Evolutionary conservation across 2,888 invertebrate genomes (phyloP), one percentile per base, ranked within the genome.

Genomic region (Eupeodes latifasciatus): DNA sequence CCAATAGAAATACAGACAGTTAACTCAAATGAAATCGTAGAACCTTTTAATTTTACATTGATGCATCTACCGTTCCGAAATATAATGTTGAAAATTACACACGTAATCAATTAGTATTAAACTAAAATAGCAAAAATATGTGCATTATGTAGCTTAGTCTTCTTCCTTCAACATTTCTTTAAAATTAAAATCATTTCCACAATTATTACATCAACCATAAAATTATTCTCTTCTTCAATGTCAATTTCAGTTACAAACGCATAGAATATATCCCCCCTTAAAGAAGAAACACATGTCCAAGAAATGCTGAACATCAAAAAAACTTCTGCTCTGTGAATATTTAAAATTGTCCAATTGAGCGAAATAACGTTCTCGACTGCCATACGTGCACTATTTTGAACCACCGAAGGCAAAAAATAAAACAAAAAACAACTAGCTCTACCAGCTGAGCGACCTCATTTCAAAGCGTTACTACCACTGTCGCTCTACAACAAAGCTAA

Each of bases 371-470:
- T 55, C 19, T 47, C 75, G 78, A 81, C 77, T 85, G 85, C 85
- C 76, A 11, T 14, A 5, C 57, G 27, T 85, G 88, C 88, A 81
- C 57, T 87, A 82, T 67, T 83, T 75, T 27, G 1, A 9, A 44
- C 61, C 27, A 19, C 11, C 12, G 51, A 86, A 61, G 19, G 74
- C 53, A 72, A 72, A 59, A 53, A 69, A 47, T n/a, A 77, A 44
- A 72, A 57, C 66, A 66, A 66, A 44, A 27, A 34, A 67, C 40
- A 44, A 57, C 11, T 55, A 64, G 66, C 53, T 69, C 36, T 16
- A 69, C 55, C 53, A 77, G 62, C 66, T 71, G 69, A 71, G 64
- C 79, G 89, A 89, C 89, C 85, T 72, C 61, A 84, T 67, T 89
- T 78, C n/a, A 57, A 40, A 55, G 78, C 71, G 16, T 55, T 69